These are phyloP conservation scores for Acrocephalus kingi DNA, from an alignment of 2,113 vertebrate genomes.

Conservation along the genomic window DNA sequence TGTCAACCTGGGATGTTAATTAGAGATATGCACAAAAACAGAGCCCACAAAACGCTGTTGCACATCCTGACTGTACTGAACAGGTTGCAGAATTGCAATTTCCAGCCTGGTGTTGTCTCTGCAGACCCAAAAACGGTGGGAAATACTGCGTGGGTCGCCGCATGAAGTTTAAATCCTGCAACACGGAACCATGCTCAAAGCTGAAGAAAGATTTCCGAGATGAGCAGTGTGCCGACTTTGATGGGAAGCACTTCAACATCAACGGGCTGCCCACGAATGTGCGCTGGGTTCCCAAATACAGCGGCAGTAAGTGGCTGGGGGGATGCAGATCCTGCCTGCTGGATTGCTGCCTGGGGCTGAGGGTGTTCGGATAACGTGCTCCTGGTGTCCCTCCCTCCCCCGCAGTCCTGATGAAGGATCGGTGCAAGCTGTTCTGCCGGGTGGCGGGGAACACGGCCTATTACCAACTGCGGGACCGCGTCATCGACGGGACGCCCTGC, in stretches of 20 bases:
- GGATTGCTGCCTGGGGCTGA: accelerated
- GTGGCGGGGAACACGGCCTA: constrained; percentile 93
- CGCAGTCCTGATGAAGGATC: constrained; percentile 95
- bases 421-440: constrained; percentile 97
- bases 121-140: constrained; percentile 91
- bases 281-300: constrained; percentile 99
- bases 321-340: not conserved
- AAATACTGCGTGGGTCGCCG: constrained; percentile 94
- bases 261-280: constrained; percentile 93
- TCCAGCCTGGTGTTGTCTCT: not conserved
- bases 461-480: constrained; percentile 97
- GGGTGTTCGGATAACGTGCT: not conserved
- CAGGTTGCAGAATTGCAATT: not conserved
- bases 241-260: constrained; percentile 98
- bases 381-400: not conserved
- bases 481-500: constrained; percentile 94
- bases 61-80: not conserved
- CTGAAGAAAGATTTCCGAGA: constrained; percentile 94
- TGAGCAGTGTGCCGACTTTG: constrained; percentile 91
- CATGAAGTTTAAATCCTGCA: constrained; percentile 99
- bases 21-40: not conserved
- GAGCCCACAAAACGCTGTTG: not conserved
- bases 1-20: not conserved
- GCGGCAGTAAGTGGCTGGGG: constrained; percentile 87
- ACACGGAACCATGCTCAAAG: constrained; percentile 90